A percentile compares a stretch with the other conserved stretches of the same genome.
Evolutionary conservation across 2,888 invertebrate species (phyloP).

Genomic region (Dysmachus trigonus): DNA sequence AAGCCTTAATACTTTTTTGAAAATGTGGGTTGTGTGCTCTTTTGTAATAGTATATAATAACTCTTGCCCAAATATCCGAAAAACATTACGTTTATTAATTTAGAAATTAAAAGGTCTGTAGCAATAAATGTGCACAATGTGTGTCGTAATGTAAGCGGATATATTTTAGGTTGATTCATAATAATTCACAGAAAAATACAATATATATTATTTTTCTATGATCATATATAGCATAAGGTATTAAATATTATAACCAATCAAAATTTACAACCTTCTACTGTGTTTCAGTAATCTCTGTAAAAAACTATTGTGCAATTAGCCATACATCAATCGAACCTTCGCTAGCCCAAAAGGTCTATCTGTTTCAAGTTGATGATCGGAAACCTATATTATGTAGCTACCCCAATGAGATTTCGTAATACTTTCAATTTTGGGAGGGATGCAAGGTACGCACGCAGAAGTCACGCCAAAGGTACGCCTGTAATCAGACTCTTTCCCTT

Average conservation of each 20-base stretch:
- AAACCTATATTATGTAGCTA: neutral
- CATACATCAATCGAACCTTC: neutral
- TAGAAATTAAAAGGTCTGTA: too few species aligned
- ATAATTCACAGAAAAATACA: too few species aligned
- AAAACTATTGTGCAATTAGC: neutral
- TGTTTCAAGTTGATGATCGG: neutral
- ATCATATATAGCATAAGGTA: neutral
- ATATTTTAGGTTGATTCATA: neutral
- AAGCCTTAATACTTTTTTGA: too few species aligned
- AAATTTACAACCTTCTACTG: neutral
- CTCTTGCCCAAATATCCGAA: too few species aligned
- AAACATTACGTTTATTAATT: neutral
- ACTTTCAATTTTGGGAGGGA: neutral
- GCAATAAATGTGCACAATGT: too few species aligned
- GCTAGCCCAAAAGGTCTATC: neutral
- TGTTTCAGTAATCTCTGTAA: neutral
- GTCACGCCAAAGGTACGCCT: neutral
- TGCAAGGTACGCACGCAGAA: neutral
- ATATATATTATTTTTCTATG: too few species aligned
- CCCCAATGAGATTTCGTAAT: neutral
- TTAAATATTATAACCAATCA: neutral
- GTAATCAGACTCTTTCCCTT: neutral
- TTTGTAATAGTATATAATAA: too few species aligned
- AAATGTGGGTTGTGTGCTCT: too few species aligned
- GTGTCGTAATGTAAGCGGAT: neutral